Evolutionary conservation across 1,140 invertebrate genomes (phyloP).

Genomic region (Nasonia vitripennis): DNA sequence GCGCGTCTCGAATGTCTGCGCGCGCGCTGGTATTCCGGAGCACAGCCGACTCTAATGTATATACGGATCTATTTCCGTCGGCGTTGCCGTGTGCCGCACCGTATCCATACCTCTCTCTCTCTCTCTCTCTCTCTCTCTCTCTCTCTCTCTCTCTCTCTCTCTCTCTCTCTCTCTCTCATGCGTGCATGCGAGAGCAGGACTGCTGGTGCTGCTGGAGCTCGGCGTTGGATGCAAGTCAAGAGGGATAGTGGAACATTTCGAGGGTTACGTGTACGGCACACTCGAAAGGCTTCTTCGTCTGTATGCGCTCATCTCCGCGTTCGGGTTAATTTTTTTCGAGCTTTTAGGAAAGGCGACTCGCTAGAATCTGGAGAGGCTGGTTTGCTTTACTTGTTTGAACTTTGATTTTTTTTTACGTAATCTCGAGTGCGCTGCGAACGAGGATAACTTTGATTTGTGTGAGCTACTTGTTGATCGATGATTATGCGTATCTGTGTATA

Average conservation of each 20-base stretch:
- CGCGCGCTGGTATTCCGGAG: background rate
- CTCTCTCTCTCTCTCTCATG: background rate
- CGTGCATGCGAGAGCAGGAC: background rate
- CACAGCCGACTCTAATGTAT: background rate
- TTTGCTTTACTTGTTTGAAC: too few species aligned
- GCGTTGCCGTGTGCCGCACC: background rate
- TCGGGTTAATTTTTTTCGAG: background rate
- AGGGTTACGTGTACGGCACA: background rate
- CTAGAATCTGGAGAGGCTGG: too few species aligned
- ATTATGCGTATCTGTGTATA: too few species aligned
- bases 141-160: background rate
- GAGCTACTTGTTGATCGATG: too few species aligned
- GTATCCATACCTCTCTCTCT: background rate
- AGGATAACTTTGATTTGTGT: too few species aligned
- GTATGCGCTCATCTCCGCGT: background rate
- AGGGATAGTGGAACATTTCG: background rate
- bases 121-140: too few species aligned
- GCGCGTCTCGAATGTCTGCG: conserved; percentile 2
- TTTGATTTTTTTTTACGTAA: too few species aligned
- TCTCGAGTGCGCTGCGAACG: background rate
- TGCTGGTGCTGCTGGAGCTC: background rate
- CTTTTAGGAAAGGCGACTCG: background rate
- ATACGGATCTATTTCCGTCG: conserved; percentile 42
- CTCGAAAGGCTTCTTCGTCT: background rate
- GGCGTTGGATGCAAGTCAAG: background rate